Evolutionary conservation across 2,888 invertebrate genomes (phyloP).

Genomic region (Tigriopus californicus): DNA sequence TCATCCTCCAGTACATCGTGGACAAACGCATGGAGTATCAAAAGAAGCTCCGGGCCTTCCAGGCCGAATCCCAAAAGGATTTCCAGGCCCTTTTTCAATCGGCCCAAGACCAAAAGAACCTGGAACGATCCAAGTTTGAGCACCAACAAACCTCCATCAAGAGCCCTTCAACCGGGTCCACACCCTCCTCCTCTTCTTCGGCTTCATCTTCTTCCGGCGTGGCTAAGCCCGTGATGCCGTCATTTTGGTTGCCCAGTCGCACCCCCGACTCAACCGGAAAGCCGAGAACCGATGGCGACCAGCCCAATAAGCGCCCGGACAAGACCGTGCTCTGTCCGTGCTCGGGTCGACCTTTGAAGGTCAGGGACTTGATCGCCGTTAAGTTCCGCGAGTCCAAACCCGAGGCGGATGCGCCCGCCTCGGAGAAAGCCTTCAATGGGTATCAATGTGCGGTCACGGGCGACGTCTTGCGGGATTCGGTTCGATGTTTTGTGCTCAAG

Average conservation of each 20-base stretch:
- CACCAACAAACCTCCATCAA: conserved; percentile 57
- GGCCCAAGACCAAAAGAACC: conserved; percentile 49
- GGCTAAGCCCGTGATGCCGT: conserved; percentile 44
- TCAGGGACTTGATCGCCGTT: conserved; percentile 78
- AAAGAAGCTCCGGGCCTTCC: conserved; percentile 74
- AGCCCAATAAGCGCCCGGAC: conserved; percentile 40
- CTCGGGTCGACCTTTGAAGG: conserved; percentile 60
- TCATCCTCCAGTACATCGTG: conserved; percentile 81
- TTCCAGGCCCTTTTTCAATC: conserved; percentile 45
- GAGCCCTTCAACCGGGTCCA: no score
- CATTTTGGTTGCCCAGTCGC: conserved; percentile 91
- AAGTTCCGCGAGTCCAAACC: conserved; percentile 60
- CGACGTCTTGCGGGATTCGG: conserved; percentile 81
- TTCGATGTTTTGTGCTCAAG: conserved; percentile 77
- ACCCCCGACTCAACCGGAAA: conserved; percentile 62
- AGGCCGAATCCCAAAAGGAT: conserved; percentile 59
- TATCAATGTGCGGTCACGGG: conserved; percentile 96
- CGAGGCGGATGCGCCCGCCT: conserved; percentile 45
- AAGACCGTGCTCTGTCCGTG: conserved; percentile 62
- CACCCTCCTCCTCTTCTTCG: no score
- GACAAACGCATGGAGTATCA: conserved; percentile 80
- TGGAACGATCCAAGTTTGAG: conserved; percentile 55
- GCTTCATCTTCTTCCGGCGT: no score
- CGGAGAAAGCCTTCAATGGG: conserved; percentile 29
- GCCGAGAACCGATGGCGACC: no score